These are phyloP conservation scores for Tauraco erythrolophus DNA, from an alignment of 2,113 vertebrate genomes.

Conservation along the genomic window DNA sequence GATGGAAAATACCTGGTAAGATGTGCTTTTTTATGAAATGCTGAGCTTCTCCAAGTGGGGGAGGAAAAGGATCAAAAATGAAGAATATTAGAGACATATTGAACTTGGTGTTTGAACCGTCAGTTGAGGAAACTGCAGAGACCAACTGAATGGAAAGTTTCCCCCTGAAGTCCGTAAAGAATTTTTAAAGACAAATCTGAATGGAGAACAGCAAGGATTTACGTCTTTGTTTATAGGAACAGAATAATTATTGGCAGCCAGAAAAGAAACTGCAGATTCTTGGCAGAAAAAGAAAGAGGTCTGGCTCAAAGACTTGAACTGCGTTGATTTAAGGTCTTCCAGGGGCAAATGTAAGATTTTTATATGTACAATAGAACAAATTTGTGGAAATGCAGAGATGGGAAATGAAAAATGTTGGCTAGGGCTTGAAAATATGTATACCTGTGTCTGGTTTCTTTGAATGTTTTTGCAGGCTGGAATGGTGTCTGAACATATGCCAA, in stretches of 20 bases:
- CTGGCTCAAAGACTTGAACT: neutral
- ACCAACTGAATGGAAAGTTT: slow-evolving; percentile 59
- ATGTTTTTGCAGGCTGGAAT: neutral
- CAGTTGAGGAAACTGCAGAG: slow-evolving; percentile 39
- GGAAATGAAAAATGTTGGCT: neutral
- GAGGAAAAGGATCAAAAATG: slow-evolving; percentile 46
- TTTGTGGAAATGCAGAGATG: neutral
- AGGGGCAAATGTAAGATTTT: neutral
- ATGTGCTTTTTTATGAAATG: neutral
- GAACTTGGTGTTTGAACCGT: slow-evolving; percentile 51
- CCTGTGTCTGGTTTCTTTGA: neutral
- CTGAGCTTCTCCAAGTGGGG: neutral
- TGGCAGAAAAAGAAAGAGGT: slow-evolving; percentile 39
- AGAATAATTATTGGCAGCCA: slow-evolving; percentile 53
- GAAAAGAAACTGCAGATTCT: slow-evolving; percentile 49
- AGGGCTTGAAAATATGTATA: neutral
- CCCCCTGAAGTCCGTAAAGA: slow-evolving; percentile 42
- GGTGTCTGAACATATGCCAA: neutral
- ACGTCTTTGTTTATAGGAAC: slow-evolving; percentile 50
- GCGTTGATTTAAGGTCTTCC: slow-evolving; percentile 7
- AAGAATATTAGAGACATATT: slow-evolving; percentile 38
- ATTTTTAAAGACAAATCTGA: slow-evolving; percentile 53
- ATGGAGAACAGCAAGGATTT: slow-evolving; percentile 50
- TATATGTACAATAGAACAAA: neutral
- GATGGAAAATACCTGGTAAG: neutral